phyloP scores from a whole-genome alignment of 2,797 vertebrate species.

The Anabacerthia variegaticeps region DNA sequence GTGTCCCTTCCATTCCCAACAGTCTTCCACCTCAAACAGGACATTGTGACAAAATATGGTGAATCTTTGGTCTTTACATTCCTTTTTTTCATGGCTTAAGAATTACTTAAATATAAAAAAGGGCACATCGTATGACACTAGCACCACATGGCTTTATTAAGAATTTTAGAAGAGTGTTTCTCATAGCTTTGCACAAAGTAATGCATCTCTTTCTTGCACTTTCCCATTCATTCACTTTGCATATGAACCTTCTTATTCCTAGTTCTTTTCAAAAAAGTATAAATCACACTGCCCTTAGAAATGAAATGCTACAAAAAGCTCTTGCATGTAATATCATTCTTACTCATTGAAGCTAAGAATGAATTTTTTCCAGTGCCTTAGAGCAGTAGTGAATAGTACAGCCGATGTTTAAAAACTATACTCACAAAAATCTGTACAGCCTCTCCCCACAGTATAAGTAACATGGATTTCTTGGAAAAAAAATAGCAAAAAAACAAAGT shows the following conservation, averaged over 20 bases:
- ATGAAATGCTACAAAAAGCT: neutral
- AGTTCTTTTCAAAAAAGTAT: neutral
- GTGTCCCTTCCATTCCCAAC: neutral
- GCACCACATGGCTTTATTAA: neutral
- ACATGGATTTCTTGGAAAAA: neutral
- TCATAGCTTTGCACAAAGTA: neutral
- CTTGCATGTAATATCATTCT: neutral
- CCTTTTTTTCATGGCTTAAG: neutral
- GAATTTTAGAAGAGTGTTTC: accelerated
- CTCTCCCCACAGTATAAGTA: neutral
- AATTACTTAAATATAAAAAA: neutral
- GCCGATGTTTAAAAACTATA: neutral
- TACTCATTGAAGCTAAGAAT: neutral
- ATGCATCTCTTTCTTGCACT: neutral
- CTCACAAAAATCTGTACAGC: neutral
- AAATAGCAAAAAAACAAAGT: neutral
- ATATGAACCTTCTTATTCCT: neutral
- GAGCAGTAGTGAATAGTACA: neutral
- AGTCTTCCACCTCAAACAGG: neutral
- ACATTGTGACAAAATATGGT: neutral
- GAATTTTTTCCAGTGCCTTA: neutral
- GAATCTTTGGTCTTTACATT: neutral
- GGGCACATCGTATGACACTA: accelerated
- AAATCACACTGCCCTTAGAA: neutral
- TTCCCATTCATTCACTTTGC: neutral